These are phyloP conservation scores for Volucella zonaria DNA, from an alignment of 2,888 invertebrate genomes.

Conservation along the genomic window DNA sequence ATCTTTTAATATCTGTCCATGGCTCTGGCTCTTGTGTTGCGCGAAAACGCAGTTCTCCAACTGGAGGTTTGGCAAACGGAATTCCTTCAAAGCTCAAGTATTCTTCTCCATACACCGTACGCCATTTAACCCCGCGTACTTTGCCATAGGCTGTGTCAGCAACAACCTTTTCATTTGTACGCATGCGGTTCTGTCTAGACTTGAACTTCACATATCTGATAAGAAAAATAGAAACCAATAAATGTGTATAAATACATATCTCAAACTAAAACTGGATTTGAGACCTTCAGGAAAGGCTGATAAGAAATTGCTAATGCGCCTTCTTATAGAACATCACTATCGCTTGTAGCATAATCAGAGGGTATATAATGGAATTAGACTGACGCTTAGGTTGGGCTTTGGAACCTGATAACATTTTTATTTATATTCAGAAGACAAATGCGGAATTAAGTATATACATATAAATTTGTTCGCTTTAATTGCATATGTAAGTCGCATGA, in stretches of 20 bases:
- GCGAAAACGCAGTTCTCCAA: constrained; percentile 81
- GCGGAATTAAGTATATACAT: background rate
- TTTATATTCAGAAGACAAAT: background rate
- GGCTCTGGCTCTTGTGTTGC: constrained; percentile 82
- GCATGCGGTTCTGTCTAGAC: constrained; percentile 79
- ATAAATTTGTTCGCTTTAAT: too few species aligned
- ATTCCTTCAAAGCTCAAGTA: constrained; percentile 82
- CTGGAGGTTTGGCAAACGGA: constrained; percentile 81
- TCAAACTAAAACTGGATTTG: background rate
- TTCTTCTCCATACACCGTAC: constrained; percentile 79
- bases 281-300: background rate
- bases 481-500: background rate
- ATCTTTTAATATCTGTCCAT: constrained; percentile 83
- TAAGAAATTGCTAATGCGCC: background rate
- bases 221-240: constrained; percentile 4
- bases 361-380: background rate
- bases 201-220: constrained; percentile 81
- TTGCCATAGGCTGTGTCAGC: constrained; percentile 80
- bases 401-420: background rate
- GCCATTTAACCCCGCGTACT: constrained; percentile 81
- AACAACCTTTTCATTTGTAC: constrained; percentile 80
- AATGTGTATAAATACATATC: background rate
- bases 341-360: background rate
- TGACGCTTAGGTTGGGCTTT: background rate
- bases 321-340: background rate